Conservation (phyloP, 1,140 invertebrate genomes). For the Catajapyx aquilonaris region DNA sequence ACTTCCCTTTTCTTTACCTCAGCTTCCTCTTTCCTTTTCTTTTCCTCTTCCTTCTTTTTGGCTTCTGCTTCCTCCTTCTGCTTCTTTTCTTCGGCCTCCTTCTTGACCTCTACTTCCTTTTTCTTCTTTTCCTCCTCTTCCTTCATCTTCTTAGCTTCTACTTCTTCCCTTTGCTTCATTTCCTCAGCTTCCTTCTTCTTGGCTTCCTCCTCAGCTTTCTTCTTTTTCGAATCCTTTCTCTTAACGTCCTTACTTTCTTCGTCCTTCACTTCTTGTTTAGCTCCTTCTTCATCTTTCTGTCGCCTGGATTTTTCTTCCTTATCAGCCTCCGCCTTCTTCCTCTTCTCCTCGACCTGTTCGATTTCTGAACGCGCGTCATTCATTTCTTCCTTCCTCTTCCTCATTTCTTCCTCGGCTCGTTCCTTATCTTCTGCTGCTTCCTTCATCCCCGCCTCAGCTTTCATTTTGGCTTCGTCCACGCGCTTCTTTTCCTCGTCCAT, state of each 20-base stretch:
- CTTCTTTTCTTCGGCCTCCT: constrained; percentile 1
- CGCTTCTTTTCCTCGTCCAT: constrained; percentile 4
- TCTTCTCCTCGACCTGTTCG: constrained; percentile 8
- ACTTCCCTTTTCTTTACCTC: neutral
- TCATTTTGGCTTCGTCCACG: constrained; percentile 5
- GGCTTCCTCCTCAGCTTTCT: constrained; percentile 6
- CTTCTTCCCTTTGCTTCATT: constrained; percentile 3
- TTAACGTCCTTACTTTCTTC: constrained; percentile 7
- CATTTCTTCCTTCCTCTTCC: constrained; percentile 7
- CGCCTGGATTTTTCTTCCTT: constrained; percentile 6
- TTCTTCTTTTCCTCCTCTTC: constrained; percentile 2
- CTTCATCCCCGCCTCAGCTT: constrained; percentile 4
- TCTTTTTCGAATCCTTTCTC: neutral
- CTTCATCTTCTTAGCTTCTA: neutral
- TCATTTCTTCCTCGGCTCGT: constrained; percentile 4
- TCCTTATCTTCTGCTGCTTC: constrained; percentile 6
- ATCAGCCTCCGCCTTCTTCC: constrained; percentile 7
- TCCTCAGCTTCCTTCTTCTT: constrained; percentile 2
- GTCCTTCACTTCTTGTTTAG: constrained; percentile 8
- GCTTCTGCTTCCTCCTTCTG: constrained; percentile 6
- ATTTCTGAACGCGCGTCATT: neutral
- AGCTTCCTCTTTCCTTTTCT: constrained; percentile 6
- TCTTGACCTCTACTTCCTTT: constrained; percentile 4
- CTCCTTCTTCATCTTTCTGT: constrained; percentile 7
- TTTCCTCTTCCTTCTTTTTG: constrained; percentile 7